Evolutionary conservation across 2,113 vertebrate species (phyloP).

Genomic region (Protobothrops flavoviridis): DNA sequence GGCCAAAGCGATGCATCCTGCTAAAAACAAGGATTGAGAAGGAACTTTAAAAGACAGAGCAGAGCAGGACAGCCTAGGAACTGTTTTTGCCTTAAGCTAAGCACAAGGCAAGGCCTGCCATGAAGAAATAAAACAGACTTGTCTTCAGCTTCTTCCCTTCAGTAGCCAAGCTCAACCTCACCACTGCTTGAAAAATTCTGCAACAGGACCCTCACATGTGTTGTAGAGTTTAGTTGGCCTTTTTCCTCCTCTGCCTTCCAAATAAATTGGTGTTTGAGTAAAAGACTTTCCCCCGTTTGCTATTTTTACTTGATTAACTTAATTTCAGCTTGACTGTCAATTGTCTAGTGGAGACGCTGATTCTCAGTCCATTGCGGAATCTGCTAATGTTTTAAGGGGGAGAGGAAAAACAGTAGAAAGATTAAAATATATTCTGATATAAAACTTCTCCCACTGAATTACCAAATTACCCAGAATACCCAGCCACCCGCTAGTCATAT

Average conservation of each 20-base stretch:
- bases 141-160: background rate
- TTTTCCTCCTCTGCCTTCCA: background rate
- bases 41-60: background rate
- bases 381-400: background rate
- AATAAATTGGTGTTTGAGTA: background rate
- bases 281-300: background rate
- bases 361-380: background rate
- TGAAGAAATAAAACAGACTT: background rate
- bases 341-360: background rate
- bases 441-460: background rate
- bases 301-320: background rate
- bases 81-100: background rate
- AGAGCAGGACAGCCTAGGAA: background rate
- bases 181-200: background rate
- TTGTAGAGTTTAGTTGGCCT: background rate
- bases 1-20: conserved; percentile 9
- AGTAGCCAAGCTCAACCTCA: background rate
- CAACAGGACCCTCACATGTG: background rate
- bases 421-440: background rate
- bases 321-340: background rate
- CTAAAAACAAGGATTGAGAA: background rate
- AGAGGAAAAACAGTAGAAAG: background rate
- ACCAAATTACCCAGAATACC: background rate
- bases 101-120: background rate
- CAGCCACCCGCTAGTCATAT: background rate